Conservation (phyloP, 2,797 vertebrate species). For the Falco rusticolus region DNA sequence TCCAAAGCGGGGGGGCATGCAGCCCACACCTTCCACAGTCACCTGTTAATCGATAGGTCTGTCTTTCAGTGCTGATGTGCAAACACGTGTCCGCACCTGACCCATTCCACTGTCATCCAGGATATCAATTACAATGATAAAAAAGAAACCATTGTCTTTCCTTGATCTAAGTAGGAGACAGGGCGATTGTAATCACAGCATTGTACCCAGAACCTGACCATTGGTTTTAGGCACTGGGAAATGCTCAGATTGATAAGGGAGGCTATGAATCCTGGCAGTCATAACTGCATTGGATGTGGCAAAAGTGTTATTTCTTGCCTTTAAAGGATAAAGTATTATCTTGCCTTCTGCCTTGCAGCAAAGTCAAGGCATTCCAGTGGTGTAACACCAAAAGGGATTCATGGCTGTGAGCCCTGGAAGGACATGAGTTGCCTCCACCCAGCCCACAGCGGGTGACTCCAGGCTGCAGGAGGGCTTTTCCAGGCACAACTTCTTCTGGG, state of each 20-base stretch:
- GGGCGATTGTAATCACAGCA: not conserved
- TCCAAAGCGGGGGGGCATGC: not conserved
- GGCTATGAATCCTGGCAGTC: not conserved
- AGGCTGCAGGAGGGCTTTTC: not conserved
- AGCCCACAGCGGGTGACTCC: not conserved
- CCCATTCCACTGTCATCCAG: not conserved
- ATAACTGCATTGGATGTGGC: not conserved
- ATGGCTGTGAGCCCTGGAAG: not conserved
- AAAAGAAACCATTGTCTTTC: not conserved
- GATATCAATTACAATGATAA: not conserved
- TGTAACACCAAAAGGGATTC: not conserved
- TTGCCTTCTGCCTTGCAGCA: not conserved
- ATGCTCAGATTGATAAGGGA: not conserved
- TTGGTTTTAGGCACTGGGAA: not conserved
- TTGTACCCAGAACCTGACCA: accelerated
- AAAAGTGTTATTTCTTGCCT: too few relatives aligned
- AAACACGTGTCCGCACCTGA: not conserved
- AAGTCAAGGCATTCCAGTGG: not conserved
- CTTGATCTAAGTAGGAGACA: not conserved
- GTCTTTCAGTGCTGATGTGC: not conserved
- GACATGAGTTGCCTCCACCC: accelerated
- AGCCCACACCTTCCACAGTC: not conserved
- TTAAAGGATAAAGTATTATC: not conserved
- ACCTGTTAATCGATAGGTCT: not conserved
- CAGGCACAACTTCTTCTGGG: not conserved